Evolutionary conservation across 2,888 invertebrate species (phyloP), one percentile per base, ranked within the genome.

Genomic region (Drosophila nigritarsus): DNA sequence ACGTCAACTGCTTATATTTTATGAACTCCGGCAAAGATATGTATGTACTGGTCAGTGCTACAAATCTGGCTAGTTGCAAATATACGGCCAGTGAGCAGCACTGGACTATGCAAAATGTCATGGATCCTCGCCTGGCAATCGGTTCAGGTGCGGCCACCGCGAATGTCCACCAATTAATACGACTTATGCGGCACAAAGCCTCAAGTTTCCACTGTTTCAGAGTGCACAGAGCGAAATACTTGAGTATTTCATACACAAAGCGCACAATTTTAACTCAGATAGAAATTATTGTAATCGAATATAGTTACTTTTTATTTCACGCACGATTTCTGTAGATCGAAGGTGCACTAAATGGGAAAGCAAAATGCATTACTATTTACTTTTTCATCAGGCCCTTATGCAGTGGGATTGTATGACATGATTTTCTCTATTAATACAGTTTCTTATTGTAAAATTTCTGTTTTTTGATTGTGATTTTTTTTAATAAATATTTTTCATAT

Each of bases 111-210:
- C 20, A 13, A 48, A 53, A 36, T 53, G 49, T 40, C 53, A 61
- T 49, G 15, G 24, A 48, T 63, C 56, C 58, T 64, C 64, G 34
- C 77, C n/a, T 20, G 64, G 61, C 58, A 59, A 75, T 69, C 38
- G 34, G 45, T 13, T 24, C 48, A 48, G 55, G 18, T 65, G 59
- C n/a, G 48, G 18, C 55, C n/a, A 32, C n/a, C 24, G 27, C 58
- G 54, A 64, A 42, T 50, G 20, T 56, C 40, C 55, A 76, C 40
- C 75, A 78, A 75, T 78, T 80, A 80, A 71, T 62, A 18, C 55
- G 62, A 67, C 66, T 75, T 67, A 51, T 70, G 64, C 62, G 70
- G n/a, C 18, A 24, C 40, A 45, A 66, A 63, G 63, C 59, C 78
- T 32, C 63, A 66, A 58, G 49, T 24, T 56, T 30, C 27, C 48